Conservation (phyloP, 2,113 vertebrate species). For the Syrmaticus mikado region DNA sequence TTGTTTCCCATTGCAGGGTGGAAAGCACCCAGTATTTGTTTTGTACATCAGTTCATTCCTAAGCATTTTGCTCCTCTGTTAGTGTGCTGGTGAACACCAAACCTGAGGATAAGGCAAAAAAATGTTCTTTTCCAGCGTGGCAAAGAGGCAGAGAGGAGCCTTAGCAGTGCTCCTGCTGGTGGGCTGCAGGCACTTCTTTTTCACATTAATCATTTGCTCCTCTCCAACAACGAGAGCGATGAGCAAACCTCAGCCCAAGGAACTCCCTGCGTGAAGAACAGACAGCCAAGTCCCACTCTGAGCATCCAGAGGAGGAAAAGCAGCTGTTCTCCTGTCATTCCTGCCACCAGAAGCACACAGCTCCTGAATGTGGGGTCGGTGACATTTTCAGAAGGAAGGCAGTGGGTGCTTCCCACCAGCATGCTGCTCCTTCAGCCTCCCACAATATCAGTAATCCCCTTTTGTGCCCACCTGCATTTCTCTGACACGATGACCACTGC, state of each 20-base stretch:
- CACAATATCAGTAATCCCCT: neutral
- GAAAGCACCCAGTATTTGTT: neutral
- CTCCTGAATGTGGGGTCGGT: slow-evolving; percentile 6
- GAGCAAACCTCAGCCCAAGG: neutral
- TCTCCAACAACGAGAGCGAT: slow-evolving; percentile 15
- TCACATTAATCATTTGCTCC: slow-evolving; percentile 8
- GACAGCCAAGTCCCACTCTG: neutral
- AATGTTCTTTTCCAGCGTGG: neutral
- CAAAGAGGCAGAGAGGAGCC: neutral
- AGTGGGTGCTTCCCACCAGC: slow-evolving; percentile 56
- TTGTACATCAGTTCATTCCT: neutral
- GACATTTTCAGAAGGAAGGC: slow-evolving; percentile 55
- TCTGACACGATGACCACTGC: neutral
- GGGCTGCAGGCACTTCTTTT: neutral
- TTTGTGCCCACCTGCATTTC: neutral
- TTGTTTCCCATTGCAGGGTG: neutral
- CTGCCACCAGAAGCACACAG: slow-evolving; percentile 18
- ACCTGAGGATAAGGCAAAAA: neutral
- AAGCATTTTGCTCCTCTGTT: neutral
- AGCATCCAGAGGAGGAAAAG: slow-evolving; percentile 50
- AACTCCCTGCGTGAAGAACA: neutral
- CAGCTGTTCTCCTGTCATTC: slow-evolving; percentile 52
- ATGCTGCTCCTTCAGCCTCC: neutral
- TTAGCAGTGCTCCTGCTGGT: fast-evolving
- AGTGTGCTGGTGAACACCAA: neutral